A percentile compares a stretch with the other conserved stretches of the same genome.
Evolutionary conservation across 1,140 invertebrate genomes (phyloP).

Genomic region (Nylanderia fulva): DNA sequence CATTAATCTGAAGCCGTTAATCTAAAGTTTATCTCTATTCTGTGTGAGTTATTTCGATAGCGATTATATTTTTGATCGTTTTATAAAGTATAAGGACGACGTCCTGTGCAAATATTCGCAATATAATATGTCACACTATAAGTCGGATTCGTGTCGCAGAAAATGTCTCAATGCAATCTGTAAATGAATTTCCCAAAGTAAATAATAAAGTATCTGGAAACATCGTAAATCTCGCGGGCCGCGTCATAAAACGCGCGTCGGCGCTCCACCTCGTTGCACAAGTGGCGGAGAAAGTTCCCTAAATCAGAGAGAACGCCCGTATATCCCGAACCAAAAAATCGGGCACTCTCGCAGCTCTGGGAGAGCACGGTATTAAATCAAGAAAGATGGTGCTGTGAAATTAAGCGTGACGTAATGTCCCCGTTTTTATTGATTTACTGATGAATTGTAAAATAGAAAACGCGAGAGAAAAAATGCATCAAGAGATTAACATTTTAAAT

Average conservation of each 20-base stretch:
- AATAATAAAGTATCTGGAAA: constrained; percentile 58
- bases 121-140: constrained; percentile 16
- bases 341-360: constrained; percentile 6
- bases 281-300: constrained; percentile 58
- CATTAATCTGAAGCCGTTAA: constrained; percentile 41
- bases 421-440: constrained; percentile 16
- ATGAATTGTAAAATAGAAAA: constrained; percentile 1
- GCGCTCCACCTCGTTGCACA: constrained; percentile 55
- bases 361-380: constrained; percentile 38
- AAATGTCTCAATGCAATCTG: constrained; percentile 59
- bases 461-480: background rate
- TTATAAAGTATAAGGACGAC: constrained; percentile 41
- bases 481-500: background rate
- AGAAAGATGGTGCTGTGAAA: constrained; percentile 14
- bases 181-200: constrained; percentile 55
- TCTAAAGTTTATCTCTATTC: constrained; percentile 28
- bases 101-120: constrained; percentile 3
- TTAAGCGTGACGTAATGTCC: constrained; percentile 18
- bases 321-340: constrained; percentile 33
- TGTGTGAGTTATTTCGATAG: background rate
- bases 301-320: constrained; percentile 42
- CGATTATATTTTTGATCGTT: constrained; percentile 10
- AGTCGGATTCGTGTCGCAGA: constrained; percentile 6
- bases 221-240: constrained; percentile 56
- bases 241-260: constrained; percentile 57